A percentile compares a stretch with the other conserved stretches of the same genome.
Evolutionary conservation across 2,113 vertebrate species (phyloP).

Genomic region (Caranx melampygus): DNA sequence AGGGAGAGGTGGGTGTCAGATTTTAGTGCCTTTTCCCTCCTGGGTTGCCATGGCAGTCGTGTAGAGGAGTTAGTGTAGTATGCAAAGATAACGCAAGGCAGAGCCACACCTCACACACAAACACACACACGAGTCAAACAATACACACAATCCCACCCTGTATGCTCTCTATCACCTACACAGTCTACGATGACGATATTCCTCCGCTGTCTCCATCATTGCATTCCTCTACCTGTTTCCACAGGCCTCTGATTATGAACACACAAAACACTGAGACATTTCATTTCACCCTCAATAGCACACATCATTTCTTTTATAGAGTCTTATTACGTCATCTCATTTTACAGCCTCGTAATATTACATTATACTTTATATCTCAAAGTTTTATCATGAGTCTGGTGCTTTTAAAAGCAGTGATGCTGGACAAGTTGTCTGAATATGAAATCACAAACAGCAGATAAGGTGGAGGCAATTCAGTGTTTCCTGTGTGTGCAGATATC

Average conservation of each 20-base stretch:
- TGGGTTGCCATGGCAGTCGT: slow-evolving; percentile 72
- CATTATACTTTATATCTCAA: not conserved
- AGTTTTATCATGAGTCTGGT: not conserved
- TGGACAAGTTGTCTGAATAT: not conserved
- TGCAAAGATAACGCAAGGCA: slow-evolving; percentile 74
- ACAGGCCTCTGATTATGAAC: slow-evolving; percentile 67
- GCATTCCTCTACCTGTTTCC: slow-evolving; percentile 71
- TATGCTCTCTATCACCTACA: slow-evolving; percentile 49
- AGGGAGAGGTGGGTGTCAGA: slow-evolving; percentile 67
- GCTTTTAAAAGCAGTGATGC: not conserved
- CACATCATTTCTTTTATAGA: slow-evolving; percentile 46
- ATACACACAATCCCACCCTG: slow-evolving; percentile 49
- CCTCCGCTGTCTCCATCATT: slow-evolving; percentile 47
- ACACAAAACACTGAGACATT: slow-evolving; percentile 32
- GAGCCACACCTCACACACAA: slow-evolving; percentile 60
- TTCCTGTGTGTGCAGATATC: not conserved
- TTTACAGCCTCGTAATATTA: slow-evolving; percentile 16
- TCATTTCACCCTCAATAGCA: slow-evolving; percentile 36
- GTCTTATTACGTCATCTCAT: slow-evolving; percentile 42
- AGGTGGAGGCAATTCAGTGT: not conserved
- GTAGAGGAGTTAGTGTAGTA: slow-evolving; percentile 68
- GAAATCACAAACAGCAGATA: not conserved
- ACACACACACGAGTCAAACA: slow-evolving; percentile 35
- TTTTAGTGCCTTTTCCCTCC: slow-evolving; percentile 63
- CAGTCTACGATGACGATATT: slow-evolving; percentile 50